Conservation (phyloP, 2,113 vertebrate species). For the Cyprinodon variegatus region DNA sequence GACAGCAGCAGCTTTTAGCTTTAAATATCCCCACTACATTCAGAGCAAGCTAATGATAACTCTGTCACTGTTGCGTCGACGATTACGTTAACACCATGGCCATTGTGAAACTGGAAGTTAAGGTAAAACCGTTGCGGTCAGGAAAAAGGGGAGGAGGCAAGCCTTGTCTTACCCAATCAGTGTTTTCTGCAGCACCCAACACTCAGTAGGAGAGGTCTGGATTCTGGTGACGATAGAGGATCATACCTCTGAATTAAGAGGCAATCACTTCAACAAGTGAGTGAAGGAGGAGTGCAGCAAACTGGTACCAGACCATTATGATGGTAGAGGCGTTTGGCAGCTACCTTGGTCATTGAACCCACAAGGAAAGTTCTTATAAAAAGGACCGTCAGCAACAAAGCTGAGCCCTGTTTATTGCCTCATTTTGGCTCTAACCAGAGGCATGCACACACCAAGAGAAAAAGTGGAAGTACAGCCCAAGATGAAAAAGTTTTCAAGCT, state of each 20-base stretch:
- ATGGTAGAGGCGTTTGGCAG: background rate
- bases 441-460: background rate
- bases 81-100: conserved; percentile 10
- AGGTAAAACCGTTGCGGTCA: conserved; percentile 14
- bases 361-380: background rate
- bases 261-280: background rate
- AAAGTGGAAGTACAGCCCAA: background rate
- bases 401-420: background rate
- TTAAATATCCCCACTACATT: conserved; percentile 46
- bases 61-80: conserved; percentile 30
- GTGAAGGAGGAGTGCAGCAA: conserved; percentile 10
- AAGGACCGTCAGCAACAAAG: background rate
- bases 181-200: conserved; percentile 66
- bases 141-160: conserved; percentile 25
- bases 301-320: background rate
- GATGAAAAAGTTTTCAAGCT: background rate
- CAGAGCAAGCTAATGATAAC: conserved; percentile 26
- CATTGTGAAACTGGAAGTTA: conserved; percentile 21
- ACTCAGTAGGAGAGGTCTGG: background rate
- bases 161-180: conserved; percentile 58
- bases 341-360: background rate
- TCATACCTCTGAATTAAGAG: conserved; percentile 53
- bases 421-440: background rate
- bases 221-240: conserved; percentile 5
- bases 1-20: conserved; percentile 15